A percentile compares a stretch with the other conserved stretches of the same genome.
phyloP scores from a whole-genome alignment of 2,888 invertebrate genomes.

The Heliconius charithonia region DNA sequence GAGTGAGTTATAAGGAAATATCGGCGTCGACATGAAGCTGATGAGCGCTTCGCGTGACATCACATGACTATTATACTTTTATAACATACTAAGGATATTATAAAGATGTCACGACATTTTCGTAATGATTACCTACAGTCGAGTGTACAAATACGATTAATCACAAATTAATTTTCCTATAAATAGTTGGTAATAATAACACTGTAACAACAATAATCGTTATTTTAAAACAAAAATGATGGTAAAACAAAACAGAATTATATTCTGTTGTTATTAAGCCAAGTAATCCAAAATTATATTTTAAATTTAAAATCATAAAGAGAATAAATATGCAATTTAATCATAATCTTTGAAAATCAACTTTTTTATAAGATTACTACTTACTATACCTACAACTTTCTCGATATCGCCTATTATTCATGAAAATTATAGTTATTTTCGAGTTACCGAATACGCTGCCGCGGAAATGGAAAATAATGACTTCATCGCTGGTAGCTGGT shows the following conservation, averaged over 20 bases:
- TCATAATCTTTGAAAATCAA: not conserved
- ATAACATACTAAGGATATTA: conserved; percentile 45
- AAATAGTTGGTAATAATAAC: not conserved
- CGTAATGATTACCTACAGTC: conserved; percentile 40
- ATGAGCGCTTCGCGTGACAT: conserved; percentile 74
- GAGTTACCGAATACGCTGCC: conserved; percentile 74
- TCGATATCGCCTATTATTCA: conserved; percentile 51
- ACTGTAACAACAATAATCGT: not conserved
- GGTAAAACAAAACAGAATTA: not conserved
- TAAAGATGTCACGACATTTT: conserved; percentile 47
- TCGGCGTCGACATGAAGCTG: conserved; percentile 56
- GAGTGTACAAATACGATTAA: conserved; percentile 32
- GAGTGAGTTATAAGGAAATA: conserved; percentile 62
- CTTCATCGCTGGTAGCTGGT: conserved; percentile 77
- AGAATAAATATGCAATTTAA: not conserved
- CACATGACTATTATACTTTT: conserved; percentile 44
- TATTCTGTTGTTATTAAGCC: not conserved
- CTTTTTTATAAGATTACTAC: not conserved
- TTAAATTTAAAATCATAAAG: not conserved
- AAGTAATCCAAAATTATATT: not conserved
- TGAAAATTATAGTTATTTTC: conserved; percentile 80
- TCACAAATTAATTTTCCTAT: conserved; percentile 14
- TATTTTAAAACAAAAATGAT: no score
- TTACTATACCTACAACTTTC: conserved; percentile 50
- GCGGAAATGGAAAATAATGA: conserved; percentile 83